Conservation (phyloP, 2,113 vertebrate genomes). For the Amphilophus citrinellus region DNA sequence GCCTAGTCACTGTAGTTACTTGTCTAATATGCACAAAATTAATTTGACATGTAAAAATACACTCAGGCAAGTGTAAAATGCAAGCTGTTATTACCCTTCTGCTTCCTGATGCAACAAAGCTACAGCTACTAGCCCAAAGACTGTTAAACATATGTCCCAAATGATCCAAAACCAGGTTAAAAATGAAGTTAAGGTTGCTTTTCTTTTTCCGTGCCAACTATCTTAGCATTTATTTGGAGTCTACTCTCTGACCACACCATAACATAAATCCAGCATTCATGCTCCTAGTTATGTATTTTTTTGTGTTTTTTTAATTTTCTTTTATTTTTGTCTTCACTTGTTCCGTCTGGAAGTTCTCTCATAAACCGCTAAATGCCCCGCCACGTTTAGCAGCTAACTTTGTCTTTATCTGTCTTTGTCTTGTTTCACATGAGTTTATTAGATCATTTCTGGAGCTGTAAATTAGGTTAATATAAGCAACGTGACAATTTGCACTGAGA, state of each 20-base stretch:
- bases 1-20: background rate
- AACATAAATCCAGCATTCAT: background rate
- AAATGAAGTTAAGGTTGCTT: background rate
- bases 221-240: background rate
- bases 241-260: background rate
- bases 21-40: background rate
- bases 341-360: background rate
- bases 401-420: background rate
- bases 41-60: background rate
- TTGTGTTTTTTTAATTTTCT: background rate
- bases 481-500: too few relatives aligned
- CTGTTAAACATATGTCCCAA: background rate
- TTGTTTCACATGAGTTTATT: background rate
- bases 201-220: accelerated
- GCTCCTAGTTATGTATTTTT: background rate
- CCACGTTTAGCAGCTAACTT: background rate
- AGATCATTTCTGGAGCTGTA: background rate
- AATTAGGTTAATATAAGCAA: too few relatives aligned
- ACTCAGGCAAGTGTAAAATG: background rate
- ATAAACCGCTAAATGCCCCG: too few relatives aligned
- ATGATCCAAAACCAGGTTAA: background rate
- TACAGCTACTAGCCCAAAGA: background rate
- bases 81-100: slow-evolving; percentile 1
- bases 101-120: background rate
- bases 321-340: background rate